Evolutionary conservation across 2,113 vertebrate genomes (phyloP).

Genomic region (Delphinus delphis): DNA sequence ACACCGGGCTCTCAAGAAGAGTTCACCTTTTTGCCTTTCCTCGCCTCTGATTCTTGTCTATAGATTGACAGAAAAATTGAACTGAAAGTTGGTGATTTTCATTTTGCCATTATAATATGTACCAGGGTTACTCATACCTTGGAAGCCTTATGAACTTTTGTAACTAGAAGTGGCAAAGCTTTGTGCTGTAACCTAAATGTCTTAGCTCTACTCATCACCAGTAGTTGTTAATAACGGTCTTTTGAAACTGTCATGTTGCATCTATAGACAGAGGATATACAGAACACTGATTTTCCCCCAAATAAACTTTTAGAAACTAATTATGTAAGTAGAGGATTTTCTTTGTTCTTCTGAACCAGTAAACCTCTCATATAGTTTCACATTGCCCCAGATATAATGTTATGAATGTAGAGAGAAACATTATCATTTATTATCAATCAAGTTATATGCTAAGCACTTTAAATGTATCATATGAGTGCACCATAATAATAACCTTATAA

Average conservation of each 20-base stretch:
- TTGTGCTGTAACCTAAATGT: not conserved
- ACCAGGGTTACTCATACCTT: not conserved
- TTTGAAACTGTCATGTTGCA: not conserved
- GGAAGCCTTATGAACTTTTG: not conserved
- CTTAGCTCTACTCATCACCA: not conserved
- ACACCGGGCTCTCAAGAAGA: not conserved
- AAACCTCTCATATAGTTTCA: not conserved
- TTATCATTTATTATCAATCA: not conserved
- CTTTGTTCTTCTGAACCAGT: not conserved
- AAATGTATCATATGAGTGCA: not conserved
- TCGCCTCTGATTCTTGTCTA: not conserved
- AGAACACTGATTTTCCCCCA: not conserved
- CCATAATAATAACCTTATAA: not conserved
- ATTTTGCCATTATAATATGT: not conserved
- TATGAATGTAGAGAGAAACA: not conserved
- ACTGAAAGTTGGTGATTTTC: slow-evolving; percentile 4
- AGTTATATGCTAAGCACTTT: not conserved
- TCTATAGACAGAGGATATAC: not conserved
- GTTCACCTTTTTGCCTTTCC: not conserved
- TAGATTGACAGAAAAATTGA: not conserved
- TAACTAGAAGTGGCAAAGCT: not conserved
- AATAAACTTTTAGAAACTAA: slow-evolving; percentile 6
- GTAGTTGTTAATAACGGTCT: not conserved
- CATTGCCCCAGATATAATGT: not conserved
- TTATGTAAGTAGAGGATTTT: not conserved